phyloP scores from a whole-genome alignment of 2,113 vertebrate genomes.

The Brachyhypopomus occidentalis region DNA sequence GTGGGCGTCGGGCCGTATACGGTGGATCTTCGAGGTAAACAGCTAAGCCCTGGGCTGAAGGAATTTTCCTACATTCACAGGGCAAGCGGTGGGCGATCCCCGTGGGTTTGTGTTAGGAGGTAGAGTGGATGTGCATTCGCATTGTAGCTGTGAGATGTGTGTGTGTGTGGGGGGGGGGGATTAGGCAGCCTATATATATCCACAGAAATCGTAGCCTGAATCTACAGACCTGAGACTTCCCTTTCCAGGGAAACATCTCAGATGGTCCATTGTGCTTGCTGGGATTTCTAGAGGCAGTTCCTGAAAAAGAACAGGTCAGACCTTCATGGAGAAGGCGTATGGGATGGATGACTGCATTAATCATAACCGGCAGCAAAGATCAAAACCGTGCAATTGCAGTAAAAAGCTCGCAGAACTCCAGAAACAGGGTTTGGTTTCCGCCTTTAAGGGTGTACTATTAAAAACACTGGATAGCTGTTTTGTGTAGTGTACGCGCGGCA shows the following conservation, averaged over 20 bases:
- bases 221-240: conserved; percentile 1
- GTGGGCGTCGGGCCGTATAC: not conserved
- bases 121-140: not conserved
- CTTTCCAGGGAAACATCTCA: conserved; percentile 8
- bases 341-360: no score
- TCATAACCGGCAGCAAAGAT: no score
- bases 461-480: not conserved
- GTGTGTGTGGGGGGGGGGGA: not conserved
- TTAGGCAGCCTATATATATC: conserved; percentile 30
- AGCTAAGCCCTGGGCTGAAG: not conserved
- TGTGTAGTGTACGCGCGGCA: no score
- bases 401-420: no score
- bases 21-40: not conserved
- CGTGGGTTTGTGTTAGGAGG: conserved; percentile 10
- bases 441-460: not conserved
- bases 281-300: not conserved
- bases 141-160: not conserved
- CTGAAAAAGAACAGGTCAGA: not conserved
- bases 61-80: not conserved
- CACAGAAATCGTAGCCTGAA: conserved; percentile 1
- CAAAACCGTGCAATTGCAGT: no score
- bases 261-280: not conserved
- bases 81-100: not conserved
- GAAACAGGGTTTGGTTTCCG: not conserved
- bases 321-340: not conserved